These are phyloP conservation scores for Hemiprocne comata DNA, from an alignment of 2,113 vertebrate genomes.

Conservation along the genomic window DNA sequence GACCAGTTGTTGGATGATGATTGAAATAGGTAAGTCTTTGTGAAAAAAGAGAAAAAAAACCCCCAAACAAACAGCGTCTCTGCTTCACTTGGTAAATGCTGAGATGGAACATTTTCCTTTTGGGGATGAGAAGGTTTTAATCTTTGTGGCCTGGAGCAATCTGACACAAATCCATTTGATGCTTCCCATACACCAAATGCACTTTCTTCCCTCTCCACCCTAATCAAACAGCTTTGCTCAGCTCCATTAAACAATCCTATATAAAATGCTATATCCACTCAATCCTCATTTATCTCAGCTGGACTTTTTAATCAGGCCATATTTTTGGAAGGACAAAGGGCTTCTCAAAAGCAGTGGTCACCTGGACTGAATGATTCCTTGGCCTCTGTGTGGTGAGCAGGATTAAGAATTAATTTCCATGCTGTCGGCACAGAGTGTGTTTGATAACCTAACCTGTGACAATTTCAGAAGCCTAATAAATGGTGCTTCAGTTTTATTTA, in stretches of 20 bases:
- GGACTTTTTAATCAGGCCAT: not conserved
- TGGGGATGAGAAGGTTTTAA: not conserved
- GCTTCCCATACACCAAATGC: not conserved
- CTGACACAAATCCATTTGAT: not conserved
- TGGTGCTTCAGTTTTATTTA: slow-evolving; percentile 70
- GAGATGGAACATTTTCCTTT: not conserved
- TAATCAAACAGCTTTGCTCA: not conserved
- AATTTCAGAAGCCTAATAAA: slow-evolving; percentile 70
- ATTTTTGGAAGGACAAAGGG: slow-evolving; percentile 3
- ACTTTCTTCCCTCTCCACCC: not conserved
- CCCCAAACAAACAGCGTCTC: not conserved
- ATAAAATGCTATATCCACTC: not conserved
- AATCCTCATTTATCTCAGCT: not conserved
- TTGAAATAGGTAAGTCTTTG: not conserved
- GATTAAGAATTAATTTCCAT: slow-evolving; percentile 65
- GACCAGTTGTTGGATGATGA: not conserved
- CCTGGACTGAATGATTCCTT: slow-evolving; percentile 16
- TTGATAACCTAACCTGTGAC: slow-evolving; percentile 72
- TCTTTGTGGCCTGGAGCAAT: not conserved
- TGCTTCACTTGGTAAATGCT: not conserved
- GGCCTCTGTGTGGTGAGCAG: slow-evolving; percentile 16
- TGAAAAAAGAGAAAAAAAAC: not conserved
- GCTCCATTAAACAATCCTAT: not conserved
- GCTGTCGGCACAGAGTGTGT: slow-evolving; percentile 3
- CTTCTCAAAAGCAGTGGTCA: slow-evolving; percentile 1